Conservation (phyloP, 2,888 invertebrate species). For the Xestia ashworthii region DNA sequence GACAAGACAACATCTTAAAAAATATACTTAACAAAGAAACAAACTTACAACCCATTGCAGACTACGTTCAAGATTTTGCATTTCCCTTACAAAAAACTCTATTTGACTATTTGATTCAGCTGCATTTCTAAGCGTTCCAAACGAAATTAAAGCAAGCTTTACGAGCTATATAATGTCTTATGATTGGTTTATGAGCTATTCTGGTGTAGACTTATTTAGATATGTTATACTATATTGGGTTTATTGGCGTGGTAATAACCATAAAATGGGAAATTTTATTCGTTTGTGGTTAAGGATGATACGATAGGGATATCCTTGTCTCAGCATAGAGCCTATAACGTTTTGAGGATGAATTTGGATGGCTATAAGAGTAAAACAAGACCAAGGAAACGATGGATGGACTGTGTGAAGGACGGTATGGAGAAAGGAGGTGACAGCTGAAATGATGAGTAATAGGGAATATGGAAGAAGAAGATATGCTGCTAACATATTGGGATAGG, state of each 20-base stretch:
- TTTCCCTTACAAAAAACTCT: constrained; percentile 8
- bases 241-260: constrained; percentile 8
- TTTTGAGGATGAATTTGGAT: too few species aligned
- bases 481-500: too few species aligned
- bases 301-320: not conserved
- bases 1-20: too few species aligned
- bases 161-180: constrained; percentile 37
- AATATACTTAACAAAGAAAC: too few species aligned
- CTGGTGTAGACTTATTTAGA: constrained; percentile 19
- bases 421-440: too few species aligned
- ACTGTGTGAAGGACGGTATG: too few species aligned
- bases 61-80: constrained; percentile 12
- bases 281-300: not conserved
- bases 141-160: constrained; percentile 38
- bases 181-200: constrained; percentile 35
- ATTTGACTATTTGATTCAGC: constrained; percentile 29
- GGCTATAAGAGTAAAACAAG: too few species aligned
- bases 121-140: constrained; percentile 40
- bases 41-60: not conserved
- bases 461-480: too few species aligned
- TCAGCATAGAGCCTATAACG: too few species aligned
- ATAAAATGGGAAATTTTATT: constrained; percentile 15
- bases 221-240: constrained; percentile 6
- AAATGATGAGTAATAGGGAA: too few species aligned
- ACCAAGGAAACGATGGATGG: too few species aligned